Percentiles rank a stretch among this genome's conserved stretches.
These are phyloP conservation scores for Polietes domitor DNA, from an alignment of 2,888 invertebrate species.

Conservation along the genomic window DNA sequence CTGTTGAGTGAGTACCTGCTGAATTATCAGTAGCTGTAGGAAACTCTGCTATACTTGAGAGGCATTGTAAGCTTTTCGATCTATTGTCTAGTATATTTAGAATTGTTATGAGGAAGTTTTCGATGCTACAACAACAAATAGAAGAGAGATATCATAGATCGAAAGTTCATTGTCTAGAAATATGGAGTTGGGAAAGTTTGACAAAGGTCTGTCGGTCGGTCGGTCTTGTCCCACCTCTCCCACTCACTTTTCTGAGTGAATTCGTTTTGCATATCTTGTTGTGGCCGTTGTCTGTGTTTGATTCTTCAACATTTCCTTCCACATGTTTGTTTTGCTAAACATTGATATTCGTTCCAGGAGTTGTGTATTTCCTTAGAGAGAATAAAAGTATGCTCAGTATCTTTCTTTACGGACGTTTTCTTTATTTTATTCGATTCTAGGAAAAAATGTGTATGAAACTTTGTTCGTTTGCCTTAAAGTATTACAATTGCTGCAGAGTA, in stretches of 20 bases:
- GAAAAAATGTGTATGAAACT: constrained; percentile 40
- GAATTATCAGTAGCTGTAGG: too few species aligned
- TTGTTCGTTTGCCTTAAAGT: constrained; percentile 44
- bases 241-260: not conserved
- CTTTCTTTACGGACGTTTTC: not conserved
- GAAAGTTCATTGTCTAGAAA: too few species aligned
- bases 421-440: constrained; percentile 6
- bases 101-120: too few species aligned
- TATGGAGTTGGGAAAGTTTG: too few species aligned
- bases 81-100: too few species aligned
- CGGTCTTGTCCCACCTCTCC: too few species aligned
- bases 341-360: constrained; percentile 1
- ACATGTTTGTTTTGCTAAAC: not conserved
- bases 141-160: too few species aligned
- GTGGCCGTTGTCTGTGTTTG: not conserved
- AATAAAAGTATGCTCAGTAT: not conserved
- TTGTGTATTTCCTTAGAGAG: constrained; percentile 13
- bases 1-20: constrained; percentile 7
- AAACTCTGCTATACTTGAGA: too few species aligned
- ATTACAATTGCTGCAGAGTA: constrained; percentile 22
- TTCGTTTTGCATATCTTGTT: not conserved
- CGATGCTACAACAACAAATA: too few species aligned
- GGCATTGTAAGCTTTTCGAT: too few species aligned
- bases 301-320: not conserved
- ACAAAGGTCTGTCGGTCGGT: too few species aligned